phyloP scores from a whole-genome alignment of 2,888 invertebrate species.

The Horisme vitalbata region DNA sequence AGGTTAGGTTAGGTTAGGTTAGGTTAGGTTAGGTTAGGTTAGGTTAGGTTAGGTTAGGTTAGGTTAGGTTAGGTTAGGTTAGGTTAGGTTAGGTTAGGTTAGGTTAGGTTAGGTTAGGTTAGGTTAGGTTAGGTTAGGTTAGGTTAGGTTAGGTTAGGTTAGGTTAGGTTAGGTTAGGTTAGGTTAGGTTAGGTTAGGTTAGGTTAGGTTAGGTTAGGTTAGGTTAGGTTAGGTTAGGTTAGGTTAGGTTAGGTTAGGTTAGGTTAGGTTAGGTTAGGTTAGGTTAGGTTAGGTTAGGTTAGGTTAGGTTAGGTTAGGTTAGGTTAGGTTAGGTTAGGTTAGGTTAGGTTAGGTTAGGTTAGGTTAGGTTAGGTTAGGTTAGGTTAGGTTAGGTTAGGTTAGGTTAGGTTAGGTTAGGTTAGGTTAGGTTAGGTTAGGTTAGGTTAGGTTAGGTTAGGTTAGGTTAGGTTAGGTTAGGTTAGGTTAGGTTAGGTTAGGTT shows the following conservation, averaged over 20 bases:
- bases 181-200: conserved; percentile 1
- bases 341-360: conserved; percentile 1
- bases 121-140: conserved; percentile 1
- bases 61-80: conserved; percentile 1
- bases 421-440: conserved; percentile 1
- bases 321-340: conserved; percentile 1
- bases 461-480: conserved; percentile 1
- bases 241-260: conserved; percentile 1
- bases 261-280: conserved; percentile 1
- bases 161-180: not conserved
- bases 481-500: conserved; percentile 1
- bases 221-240: conserved; percentile 1
- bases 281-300: conserved; percentile 1
- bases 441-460: conserved; percentile 1
- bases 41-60: conserved; percentile 1
- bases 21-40: conserved; percentile 1
- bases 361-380: not conserved
- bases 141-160: conserved; percentile 1
- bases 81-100: conserved; percentile 1
- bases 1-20: conserved; percentile 1
- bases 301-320: conserved; percentile 1
- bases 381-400: conserved; percentile 1
- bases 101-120: conserved; percentile 1
- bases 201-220: conserved; percentile 1
- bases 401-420: conserved; percentile 1